phyloP scores from a whole-genome alignment of 30 jellyfish, hydroid and myxozoan genomes.

The Mastigias papua region DNA sequence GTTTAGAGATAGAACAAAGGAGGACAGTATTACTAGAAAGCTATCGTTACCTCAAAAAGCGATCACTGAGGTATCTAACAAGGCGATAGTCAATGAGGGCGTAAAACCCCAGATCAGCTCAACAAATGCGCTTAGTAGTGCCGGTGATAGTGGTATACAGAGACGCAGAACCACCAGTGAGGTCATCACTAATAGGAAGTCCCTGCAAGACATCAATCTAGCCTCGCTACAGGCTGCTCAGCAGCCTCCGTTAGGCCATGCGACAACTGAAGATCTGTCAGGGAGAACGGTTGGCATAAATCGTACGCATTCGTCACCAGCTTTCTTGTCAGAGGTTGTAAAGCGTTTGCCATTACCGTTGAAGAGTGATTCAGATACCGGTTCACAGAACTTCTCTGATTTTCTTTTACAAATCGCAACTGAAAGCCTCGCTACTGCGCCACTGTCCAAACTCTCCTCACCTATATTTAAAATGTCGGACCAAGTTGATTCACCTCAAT shows the following conservation, averaged over 20 bases:
- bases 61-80: neutral
- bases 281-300: constrained; percentile 13
- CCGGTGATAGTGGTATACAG: neutral
- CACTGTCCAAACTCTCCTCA: constrained; percentile 86
- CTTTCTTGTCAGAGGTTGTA: constrained; percentile 84
- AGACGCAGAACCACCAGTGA: constrained; percentile 22
- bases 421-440: constrained; percentile 65
- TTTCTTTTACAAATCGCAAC: constrained; percentile 77
- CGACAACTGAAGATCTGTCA: neutral
- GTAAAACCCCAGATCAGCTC: neutral
- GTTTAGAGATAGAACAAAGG: constrained; percentile 26
- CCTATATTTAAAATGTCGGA: constrained; percentile 79
- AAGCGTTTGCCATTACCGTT: constrained; percentile 73
- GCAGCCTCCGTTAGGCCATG: neutral
- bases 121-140: neutral
- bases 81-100: neutral
- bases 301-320: constrained; percentile 90
- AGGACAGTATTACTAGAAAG: constrained; percentile 19
- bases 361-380: constrained; percentile 41
- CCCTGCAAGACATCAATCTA: neutral
- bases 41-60: constrained; percentile 16
- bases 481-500: constrained; percentile 74
- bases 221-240: neutral
- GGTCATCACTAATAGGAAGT: neutral
- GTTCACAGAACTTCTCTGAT: constrained; percentile 61